Conservation (phyloP, 1,140 invertebrate genomes). For the Lordiphosa collinella region DNA sequence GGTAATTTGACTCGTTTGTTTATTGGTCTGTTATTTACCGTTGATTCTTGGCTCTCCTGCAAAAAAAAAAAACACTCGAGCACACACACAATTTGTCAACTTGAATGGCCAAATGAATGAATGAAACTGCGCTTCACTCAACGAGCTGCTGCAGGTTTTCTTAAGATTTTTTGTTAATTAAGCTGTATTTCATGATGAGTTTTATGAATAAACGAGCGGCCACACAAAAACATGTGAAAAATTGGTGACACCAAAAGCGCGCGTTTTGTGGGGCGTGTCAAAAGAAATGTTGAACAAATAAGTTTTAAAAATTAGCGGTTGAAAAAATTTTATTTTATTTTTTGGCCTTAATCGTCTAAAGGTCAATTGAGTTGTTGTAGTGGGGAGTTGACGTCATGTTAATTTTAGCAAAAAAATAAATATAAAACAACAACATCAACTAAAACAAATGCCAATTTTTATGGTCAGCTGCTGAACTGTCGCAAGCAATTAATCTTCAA, state of each 20-base stretch:
- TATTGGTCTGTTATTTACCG: constrained; percentile 40
- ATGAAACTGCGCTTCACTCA: constrained; percentile 59
- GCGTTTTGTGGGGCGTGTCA: constrained; percentile 61
- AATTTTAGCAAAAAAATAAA: constrained; percentile 18
- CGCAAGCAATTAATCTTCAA: constrained; percentile 78
- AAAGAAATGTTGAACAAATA: constrained; percentile 61
- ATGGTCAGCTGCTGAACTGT: constrained; percentile 67
- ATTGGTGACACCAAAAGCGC: constrained; percentile 63
- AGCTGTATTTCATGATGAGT: constrained; percentile 68
- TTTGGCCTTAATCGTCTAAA: constrained; percentile 52
- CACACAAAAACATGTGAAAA: constrained; percentile 15
- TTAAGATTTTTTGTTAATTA: constrained; percentile 71
- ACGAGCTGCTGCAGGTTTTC: constrained; percentile 55
- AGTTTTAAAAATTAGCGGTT: constrained; percentile 39
- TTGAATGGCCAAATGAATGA: constrained; percentile 50
- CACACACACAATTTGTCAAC: constrained; percentile 25
- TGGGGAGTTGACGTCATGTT: constrained; percentile 47
- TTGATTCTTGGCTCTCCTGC: constrained; percentile 11
- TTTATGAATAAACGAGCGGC: constrained; percentile 69
- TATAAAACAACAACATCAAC: constrained; percentile 4
- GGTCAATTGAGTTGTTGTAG: constrained; percentile 60
- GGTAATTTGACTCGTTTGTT: constrained; percentile 60
- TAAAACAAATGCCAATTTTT: constrained; percentile 53
- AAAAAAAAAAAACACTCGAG: neutral
- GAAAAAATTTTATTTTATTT: constrained; percentile 26